These are phyloP conservation scores for Aporrectodea caliginosa DNA, from an alignment of 1,140 invertebrate genomes.

Conservation along the genomic window DNA sequence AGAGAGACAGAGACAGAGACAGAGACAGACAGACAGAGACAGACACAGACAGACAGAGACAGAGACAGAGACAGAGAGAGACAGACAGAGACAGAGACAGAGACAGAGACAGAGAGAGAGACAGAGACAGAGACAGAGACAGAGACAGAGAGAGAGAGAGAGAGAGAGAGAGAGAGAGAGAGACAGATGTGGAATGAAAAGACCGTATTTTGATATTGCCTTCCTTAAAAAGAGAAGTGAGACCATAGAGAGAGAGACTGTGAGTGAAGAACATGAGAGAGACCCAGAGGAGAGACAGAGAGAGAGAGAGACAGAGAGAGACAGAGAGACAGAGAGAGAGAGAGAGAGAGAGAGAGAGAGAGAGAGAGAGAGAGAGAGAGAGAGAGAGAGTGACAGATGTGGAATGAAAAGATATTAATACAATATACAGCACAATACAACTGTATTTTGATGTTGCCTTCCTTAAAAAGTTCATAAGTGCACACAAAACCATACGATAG, in stretches of 20 bases:
- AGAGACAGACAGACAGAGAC: not conserved
- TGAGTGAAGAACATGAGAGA: not conserved
- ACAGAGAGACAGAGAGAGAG: not conserved
- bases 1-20: not conserved
- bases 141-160: not conserved
- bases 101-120: not conserved
- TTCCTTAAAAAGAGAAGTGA: no score
- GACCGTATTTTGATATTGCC: no score
- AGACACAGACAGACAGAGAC: not conserved
- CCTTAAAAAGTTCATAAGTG: no score
- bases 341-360: not conserved
- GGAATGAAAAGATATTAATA: no score
- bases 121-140: not conserved
- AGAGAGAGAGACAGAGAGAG: slow-evolving; percentile 1
- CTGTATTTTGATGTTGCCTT: no score
- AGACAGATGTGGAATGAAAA: no score
- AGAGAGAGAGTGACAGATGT: no score
- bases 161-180: not conserved
- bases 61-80: not conserved
- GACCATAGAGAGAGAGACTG: not conserved
- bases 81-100: not conserved
- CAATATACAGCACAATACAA: no score
- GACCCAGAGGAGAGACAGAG: not conserved
- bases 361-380: no score
- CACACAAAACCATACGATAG: no score